Base-by-base conservation (phyloP, 2,888 invertebrate genomes). In the Slavum lentiscoides region DNA sequence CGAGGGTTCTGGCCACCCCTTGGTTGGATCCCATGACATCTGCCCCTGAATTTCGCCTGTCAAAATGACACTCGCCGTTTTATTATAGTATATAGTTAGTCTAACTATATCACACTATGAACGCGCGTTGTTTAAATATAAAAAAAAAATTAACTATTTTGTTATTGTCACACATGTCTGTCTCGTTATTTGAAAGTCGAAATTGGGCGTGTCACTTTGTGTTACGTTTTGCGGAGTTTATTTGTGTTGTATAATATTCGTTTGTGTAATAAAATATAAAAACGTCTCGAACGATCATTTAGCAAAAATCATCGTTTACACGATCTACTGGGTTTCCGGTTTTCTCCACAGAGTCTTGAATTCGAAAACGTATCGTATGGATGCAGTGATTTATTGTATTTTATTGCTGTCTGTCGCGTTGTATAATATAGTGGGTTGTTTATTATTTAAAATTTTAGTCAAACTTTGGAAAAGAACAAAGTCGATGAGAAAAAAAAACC, bases 1-100 rank as follows among this genome's bases (percentile, higher is more conserved):
- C 76, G 68, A 77, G 76, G 76, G 76, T 76, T 17, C 58, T 61
- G 49, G 30, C 11, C 37, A 61, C 61, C 69, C 61, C 68, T 30
- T 30, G 30, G 30, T 68, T 30, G 17, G 30, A 61, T 62, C 49
- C 58, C 19, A n/a, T 67, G 58, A 75, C 67, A 58, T 75, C 66
- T 75, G 58, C 75, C 75, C 76, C 69, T 77, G 76, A 69, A 77
- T 77, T 76, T 17, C n/a, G 37, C 37, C 11, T 61, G 76, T 77
- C 76, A 77, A 77, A 77, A 77, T 77, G 76, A 77, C 69, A 69
- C 37, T 77, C 19, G 23, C 58, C 49, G 3, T 58, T 37, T 55
- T 30, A 2, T 30, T 30, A 30, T 30, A 30, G 30, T 64, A 13
- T 19, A 30, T 30, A 30, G 30, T 30, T 30, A 30, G 64, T 58